Evolutionary conservation across 2,888 invertebrate genomes (phyloP).

Genomic region (Resseliella maxima): DNA sequence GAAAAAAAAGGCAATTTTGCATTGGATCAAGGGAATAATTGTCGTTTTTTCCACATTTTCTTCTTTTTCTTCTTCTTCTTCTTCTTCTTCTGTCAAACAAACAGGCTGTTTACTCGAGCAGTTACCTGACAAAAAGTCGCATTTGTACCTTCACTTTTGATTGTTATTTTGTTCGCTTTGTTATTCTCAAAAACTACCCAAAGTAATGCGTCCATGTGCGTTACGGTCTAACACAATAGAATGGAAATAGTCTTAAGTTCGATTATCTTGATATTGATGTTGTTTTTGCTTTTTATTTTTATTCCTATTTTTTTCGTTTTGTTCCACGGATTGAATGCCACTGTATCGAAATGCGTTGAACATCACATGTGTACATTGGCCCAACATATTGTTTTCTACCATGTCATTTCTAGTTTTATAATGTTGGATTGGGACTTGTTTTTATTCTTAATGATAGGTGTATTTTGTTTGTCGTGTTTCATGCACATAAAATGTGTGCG

Average conservation of each 20-base stretch:
- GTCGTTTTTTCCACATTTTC: too few species aligned
- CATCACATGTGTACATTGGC: slow-evolving; percentile 12
- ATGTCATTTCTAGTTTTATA: slow-evolving; percentile 5
- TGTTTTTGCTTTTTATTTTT: not conserved
- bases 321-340: slow-evolving; percentile 1
- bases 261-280: not conserved
- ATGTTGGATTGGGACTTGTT: not conserved
- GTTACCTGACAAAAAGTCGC: slow-evolving; percentile 41
- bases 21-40: too few species aligned
- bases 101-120: not conserved
- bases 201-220: slow-evolving; percentile 4
- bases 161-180: not conserved
- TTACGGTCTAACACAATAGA: not conserved
- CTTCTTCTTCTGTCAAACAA: not conserved
- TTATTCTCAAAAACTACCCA: not conserved
- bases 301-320: not conserved
- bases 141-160: slow-evolving; percentile 28
- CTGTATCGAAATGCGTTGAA: slow-evolving; percentile 11
- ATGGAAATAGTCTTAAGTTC: not conserved
- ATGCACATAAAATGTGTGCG: too few species aligned
- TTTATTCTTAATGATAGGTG: slow-evolving; percentile 38
- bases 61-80: too few species aligned
- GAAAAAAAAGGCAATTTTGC: not conserved
- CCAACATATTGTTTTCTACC: slow-evolving; percentile 19
- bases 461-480: not conserved